Base-by-base conservation (phyloP, 2,888 invertebrate species). In the Trachelus troglodyta region DNA sequence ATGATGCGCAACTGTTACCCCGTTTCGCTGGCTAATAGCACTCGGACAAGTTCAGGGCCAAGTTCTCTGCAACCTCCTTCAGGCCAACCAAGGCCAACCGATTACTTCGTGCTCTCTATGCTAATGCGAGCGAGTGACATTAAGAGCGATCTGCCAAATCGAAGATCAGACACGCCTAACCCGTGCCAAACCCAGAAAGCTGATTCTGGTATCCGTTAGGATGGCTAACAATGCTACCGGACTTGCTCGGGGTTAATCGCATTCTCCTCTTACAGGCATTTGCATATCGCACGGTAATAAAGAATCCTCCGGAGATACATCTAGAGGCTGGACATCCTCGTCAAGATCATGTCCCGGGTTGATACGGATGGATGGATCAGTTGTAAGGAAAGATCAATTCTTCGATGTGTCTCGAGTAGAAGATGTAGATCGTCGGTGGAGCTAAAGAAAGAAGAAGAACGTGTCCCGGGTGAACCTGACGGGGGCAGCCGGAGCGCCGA, bases 401-500 rank as follows among this genome's bases (percentile, higher is more conserved):
- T 40, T 56, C 56, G 56, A 56, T 23, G 23, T 56, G 23, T 56
- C 56, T 56, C 23, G 9, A 23, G 56, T 56, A 2, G 40, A 40
- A 40, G 56, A 56, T 56, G 56, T 56, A 35, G 69, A 74, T 71
- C 56, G 75, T 35, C 30, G n/a, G 33, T 37, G 34, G 37, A 73
- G 78, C 56, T 78, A 69, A 68, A 71, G 78, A 79, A 69, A 75
- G 56, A 75, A 75, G 75, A 37, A 75, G 34, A 74, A 56, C 75
- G 69, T 34, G n/a, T 69, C 37, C 34, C 37, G 34, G 69, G 73
- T 35, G 75, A 34, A 69, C 82, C 78, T 76, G 80, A 82, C 78
- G 83, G 92, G 79, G 85, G 91, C 69, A 93, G 93, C 90, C 90
- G 91, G 34, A 89, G 40, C 85, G 90, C 69, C 93, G 92, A 78